Evolutionary conservation across 2,888 invertebrate species (phyloP).

Genomic region (Arge pagana): DNA sequence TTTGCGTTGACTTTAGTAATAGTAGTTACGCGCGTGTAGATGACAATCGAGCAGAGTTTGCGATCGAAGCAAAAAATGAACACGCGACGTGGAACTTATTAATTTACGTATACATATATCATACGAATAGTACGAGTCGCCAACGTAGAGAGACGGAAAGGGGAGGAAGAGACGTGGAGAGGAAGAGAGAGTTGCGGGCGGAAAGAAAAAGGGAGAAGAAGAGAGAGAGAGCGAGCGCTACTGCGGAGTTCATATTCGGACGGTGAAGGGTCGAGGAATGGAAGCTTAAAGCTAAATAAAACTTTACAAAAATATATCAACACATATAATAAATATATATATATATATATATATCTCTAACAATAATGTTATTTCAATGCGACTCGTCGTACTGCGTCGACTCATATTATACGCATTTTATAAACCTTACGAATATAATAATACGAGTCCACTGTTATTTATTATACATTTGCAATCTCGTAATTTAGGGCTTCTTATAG

Average conservation of each 20-base stretch:
- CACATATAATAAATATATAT: conserved; percentile 53
- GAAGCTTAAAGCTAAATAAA: conserved; percentile 48
- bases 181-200: neutral
- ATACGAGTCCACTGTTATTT: too few relatives aligned
- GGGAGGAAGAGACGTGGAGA: conserved; percentile 37
- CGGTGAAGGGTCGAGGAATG: conserved; percentile 17
- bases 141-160: conserved; percentile 9
- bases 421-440: conserved; percentile 52
- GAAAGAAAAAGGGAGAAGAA: neutral
- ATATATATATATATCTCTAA: too few relatives aligned
- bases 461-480: too few relatives aligned
- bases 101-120: too few relatives aligned
- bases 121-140: too few relatives aligned
- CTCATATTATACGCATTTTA: conserved; percentile 47
- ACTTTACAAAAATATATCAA: conserved; percentile 57
- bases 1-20: too few relatives aligned
- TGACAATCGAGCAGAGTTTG: too few relatives aligned
- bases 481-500: too few relatives aligned
- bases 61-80: too few relatives aligned
- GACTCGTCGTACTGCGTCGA: conserved; percentile 38
- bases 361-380: conserved; percentile 44
- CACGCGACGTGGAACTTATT: too few relatives aligned
- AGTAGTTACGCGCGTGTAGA: too few relatives aligned
- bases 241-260: neutral
- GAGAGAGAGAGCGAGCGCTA: neutral